Evolutionary conservation across 2,888 invertebrate genomes (phyloP).

Genomic region (Drosophila gaucha): DNA sequence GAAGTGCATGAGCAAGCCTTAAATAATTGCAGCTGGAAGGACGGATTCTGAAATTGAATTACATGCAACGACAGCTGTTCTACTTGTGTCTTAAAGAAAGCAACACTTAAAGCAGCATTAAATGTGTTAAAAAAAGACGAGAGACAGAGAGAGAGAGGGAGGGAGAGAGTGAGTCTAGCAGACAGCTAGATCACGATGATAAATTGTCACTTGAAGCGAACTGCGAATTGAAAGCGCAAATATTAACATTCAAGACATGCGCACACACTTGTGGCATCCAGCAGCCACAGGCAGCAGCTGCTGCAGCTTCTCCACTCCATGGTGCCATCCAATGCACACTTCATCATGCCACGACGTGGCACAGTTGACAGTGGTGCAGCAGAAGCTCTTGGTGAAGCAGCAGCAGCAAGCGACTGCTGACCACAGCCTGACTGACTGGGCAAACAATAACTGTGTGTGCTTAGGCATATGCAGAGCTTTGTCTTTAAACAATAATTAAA

Average conservation of each 20-base stretch:
- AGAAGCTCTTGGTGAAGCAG: slow-evolving; percentile 2
- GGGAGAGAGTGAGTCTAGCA: background rate
- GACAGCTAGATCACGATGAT: slow-evolving; percentile 41
- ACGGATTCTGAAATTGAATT: slow-evolving; percentile 36
- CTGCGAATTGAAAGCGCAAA: slow-evolving; percentile 71
- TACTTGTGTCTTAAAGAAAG: slow-evolving; percentile 27
- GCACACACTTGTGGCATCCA: slow-evolving; percentile 63
- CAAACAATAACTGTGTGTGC: slow-evolving; percentile 30
- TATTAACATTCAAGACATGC: slow-evolving; percentile 71
- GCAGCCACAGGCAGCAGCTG: slow-evolving; percentile 19
- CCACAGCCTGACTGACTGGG: slow-evolving; percentile 18
- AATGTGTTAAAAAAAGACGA: too few species aligned
- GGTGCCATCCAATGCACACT: slow-evolving; percentile 24
- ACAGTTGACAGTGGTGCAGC: slow-evolving; percentile 12
- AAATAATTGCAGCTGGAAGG: slow-evolving; percentile 61
- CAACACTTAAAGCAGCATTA: slow-evolving; percentile 34
- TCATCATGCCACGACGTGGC: slow-evolving; percentile 12
- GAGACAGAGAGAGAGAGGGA: background rate
- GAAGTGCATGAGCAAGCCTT: slow-evolving; percentile 55
- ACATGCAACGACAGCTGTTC: slow-evolving; percentile 24
- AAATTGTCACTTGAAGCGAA: slow-evolving; percentile 54
- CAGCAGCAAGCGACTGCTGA: background rate
- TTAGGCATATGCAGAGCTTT: slow-evolving; percentile 23
- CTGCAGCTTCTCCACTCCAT: background rate
- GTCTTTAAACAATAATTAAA: slow-evolving; percentile 47